A percentile compares a stretch with the other conserved stretches of the same genome.
phyloP scores from a whole-genome alignment of 2,797 vertebrate species.

The Heteromormyrus szaboi region DNA sequence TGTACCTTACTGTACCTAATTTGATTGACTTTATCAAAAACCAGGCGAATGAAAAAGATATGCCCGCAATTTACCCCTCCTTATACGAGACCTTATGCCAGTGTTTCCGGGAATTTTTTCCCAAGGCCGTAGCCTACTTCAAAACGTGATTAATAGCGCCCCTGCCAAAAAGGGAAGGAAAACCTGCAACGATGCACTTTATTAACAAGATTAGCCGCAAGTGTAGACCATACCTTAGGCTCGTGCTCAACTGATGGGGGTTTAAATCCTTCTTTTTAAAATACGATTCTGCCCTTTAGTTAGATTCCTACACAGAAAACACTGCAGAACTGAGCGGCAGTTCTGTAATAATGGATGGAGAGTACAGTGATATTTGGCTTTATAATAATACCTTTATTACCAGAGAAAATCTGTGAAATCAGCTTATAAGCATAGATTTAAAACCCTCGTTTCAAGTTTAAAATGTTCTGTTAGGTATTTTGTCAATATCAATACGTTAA shows the following conservation, averaged over 20 bases:
- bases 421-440: neutral
- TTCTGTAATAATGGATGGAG: neutral
- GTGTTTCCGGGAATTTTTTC: constrained; percentile 23
- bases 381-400: neutral
- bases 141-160: constrained; percentile 24
- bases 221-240: constrained; percentile 2
- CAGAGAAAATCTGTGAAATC: neutral
- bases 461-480: neutral
- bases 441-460: neutral
- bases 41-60: neutral
- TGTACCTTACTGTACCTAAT: neutral
- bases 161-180: constrained; percentile 11
- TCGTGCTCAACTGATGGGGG: neutral
- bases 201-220: constrained; percentile 22
- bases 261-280: neutral
- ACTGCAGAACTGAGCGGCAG: neutral
- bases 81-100: neutral
- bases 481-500: neutral
- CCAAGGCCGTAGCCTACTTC: constrained; percentile 14
- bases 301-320: neutral
- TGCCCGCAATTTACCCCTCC: neutral
- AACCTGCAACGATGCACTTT: constrained; percentile 3
- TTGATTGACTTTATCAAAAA: neutral
- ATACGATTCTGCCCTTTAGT: neutral
- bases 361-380: neutral